Conservation (phyloP, 2,797 vertebrate species). For the Xenops minutus region DNA sequence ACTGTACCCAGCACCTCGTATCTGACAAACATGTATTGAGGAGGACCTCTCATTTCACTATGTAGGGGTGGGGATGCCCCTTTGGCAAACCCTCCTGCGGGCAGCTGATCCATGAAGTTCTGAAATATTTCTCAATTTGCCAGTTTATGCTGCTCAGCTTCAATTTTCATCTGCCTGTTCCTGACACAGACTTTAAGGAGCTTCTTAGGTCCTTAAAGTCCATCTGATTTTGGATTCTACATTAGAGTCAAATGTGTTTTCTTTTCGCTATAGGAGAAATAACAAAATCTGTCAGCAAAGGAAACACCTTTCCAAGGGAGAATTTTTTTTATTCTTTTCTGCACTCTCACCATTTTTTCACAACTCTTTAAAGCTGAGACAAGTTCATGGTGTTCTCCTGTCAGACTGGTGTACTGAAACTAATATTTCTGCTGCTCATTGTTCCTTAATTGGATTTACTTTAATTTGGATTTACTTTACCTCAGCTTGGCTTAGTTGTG, state of each 20-base stretch:
- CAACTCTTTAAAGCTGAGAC: neutral
- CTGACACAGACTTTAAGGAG: neutral
- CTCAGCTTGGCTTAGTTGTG: neutral
- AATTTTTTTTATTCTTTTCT: neutral
- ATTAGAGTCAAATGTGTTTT: neutral
- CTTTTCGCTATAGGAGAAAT: neutral
- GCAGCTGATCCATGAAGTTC: accelerated
- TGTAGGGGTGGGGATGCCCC: neutral
- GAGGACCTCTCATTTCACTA: neutral
- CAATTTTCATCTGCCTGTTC: neutral
- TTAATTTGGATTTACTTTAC: neutral
- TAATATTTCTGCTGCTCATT: neutral
- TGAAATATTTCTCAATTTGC: neutral
- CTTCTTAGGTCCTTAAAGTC: neutral
- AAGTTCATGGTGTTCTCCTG: neutral
- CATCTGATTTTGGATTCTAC: neutral
- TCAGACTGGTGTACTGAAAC: neutral
- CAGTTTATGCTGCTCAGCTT: neutral
- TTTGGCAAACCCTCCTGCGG: neutral
- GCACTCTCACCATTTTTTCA: neutral
- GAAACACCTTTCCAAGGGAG: neutral
- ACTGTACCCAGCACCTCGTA: no score
- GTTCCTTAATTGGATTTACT: neutral
- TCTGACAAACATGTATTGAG: neutral
- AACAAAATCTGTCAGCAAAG: neutral